Conservation (phyloP, 2,888 invertebrate species). For the Eumerus sabulonum region DNA sequence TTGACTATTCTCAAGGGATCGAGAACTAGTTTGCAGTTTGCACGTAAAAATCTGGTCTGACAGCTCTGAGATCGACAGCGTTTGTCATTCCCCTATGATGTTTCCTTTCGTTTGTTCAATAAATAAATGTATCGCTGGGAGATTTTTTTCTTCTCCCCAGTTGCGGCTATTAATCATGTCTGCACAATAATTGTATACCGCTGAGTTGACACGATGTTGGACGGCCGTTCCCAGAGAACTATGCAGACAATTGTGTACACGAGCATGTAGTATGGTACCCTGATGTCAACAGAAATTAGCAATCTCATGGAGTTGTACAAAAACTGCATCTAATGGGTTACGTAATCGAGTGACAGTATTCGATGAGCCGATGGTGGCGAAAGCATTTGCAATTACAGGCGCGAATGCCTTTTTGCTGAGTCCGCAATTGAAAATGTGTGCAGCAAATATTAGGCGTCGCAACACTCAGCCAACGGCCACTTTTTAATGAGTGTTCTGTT, state of each 20-base stretch:
- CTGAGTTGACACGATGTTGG: constrained; percentile 26
- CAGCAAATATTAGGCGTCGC: too few relatives aligned
- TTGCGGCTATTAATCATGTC: constrained; percentile 8
- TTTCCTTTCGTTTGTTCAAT: constrained; percentile 27
- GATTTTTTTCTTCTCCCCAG: constrained; percentile 4
- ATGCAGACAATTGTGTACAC: too few relatives aligned
- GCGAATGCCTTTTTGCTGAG: too few relatives aligned
- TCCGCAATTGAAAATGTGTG: too few relatives aligned
- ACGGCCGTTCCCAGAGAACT: constrained; percentile 27
- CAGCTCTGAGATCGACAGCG: neutral
- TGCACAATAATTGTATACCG: constrained; percentile 18
- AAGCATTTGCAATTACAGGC: too few relatives aligned
- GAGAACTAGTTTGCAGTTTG: constrained; percentile 20
- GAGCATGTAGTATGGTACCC: neutral
- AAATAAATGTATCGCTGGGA: constrained; percentile 16
- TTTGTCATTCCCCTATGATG: constrained; percentile 4
- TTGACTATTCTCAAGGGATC: constrained; percentile 1
- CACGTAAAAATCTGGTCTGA: constrained; percentile 1
- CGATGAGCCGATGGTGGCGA: too few relatives aligned
- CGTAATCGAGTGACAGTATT: constrained; percentile 16
- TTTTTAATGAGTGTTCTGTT: too few relatives aligned
- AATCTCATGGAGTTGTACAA: neutral
- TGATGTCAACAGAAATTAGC: constrained; percentile 5
- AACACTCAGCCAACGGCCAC: too few relatives aligned
- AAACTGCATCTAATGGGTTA: constrained; percentile 24